Evolutionary conservation across 1,140 invertebrate species (phyloP).

Genomic region (Nasonia vitripennis): DNA sequence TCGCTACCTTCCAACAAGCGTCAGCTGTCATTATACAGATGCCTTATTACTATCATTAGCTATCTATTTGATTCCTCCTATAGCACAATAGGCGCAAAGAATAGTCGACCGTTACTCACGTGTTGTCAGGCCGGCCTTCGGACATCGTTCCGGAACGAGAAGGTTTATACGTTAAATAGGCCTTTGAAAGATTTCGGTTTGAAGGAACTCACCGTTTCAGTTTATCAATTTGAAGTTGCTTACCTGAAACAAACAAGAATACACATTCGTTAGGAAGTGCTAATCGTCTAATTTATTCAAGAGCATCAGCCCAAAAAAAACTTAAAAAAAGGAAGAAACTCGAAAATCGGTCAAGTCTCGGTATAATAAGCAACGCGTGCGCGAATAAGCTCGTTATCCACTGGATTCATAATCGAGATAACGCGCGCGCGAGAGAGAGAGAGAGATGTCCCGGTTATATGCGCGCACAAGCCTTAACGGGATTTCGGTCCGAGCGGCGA

Average conservation of each 20-base stretch:
- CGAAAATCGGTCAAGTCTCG: not conserved
- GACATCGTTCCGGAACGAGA: not conserved
- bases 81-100: not conserved
- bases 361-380: conserved; percentile 35
- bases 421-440: conserved; percentile 7
- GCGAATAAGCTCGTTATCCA: conserved; percentile 53
- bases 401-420: conserved; percentile 57
- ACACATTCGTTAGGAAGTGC: not conserved
- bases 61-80: not conserved
- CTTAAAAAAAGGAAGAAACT: conserved; percentile 35
- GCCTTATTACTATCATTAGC: conserved; percentile 7
- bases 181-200: not conserved
- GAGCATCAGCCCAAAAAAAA: not conserved
- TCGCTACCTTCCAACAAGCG: not conserved
- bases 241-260: conserved; percentile 14
- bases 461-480: conserved; percentile 49
- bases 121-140: not conserved
- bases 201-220: no score
- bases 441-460: conserved; percentile 55
- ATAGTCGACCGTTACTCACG: not conserved
- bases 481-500: conserved; percentile 40
- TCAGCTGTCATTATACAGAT: not conserved
- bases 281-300: no score
- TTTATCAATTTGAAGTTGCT: not conserved
- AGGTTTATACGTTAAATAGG: not conserved